Base-by-base conservation (phyloP, 2,888 invertebrate genomes). In the Cybosia mesomella region DNA sequence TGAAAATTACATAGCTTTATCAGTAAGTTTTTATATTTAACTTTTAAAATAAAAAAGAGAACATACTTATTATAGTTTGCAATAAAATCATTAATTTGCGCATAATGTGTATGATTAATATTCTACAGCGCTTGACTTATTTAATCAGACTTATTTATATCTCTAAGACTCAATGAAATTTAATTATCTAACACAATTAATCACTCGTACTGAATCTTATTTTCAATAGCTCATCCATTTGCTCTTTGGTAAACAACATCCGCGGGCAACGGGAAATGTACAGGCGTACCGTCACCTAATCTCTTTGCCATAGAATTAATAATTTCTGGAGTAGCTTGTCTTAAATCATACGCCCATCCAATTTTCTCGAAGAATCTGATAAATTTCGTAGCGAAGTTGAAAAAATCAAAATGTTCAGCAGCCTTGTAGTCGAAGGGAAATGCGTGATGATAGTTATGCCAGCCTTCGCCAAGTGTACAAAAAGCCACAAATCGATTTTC, bases 391-490 rank as follows among this genome's bases (percentile, higher is more conserved):
- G 91, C 88, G 3, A 90, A 87, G 72, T 95, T 95, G 60, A 95
- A 94, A 55, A 88, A 76, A 64, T 95, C 92, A 66, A 95, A 95
- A 63, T 95, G 94, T 78, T 96, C 96, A 1, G 95, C 95, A 0
- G 96, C 96, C 77, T 95, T 95, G 86, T 96, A 96, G 84, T 96
- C 96, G 89, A 96, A 96, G 2, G 97, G 97, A 84, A 97, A 97
- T 0, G 96, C 96, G 86, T 97, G 97, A 83, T 97, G 97, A 87
- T 97, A 97, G 87, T 97, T 97, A 88, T 97, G 97, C 96, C 97
- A 97, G 3, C 97, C 97, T 85, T 97, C 96, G 0, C 96, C 96
- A 0, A 95, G 85, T 0, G 96, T 96, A 64, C 96, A 91, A 0
- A 96, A 91, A 0, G 96, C 94, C 0, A 97, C 97, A 63, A 96